phyloP scores from a whole-genome alignment of 2,888 invertebrate genomes.

The Schizotus pectinicornis region DNA sequence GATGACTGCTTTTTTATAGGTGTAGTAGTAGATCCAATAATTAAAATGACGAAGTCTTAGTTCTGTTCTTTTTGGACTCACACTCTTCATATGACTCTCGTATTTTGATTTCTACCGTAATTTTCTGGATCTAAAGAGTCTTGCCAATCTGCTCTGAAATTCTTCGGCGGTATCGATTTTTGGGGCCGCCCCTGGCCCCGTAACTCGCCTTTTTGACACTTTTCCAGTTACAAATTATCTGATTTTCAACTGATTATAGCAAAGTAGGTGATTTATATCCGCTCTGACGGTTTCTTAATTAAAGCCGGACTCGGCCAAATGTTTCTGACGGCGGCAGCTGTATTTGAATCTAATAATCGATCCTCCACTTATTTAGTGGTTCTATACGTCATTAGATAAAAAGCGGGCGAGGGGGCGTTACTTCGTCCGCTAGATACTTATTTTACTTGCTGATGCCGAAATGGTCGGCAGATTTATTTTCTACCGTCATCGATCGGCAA shows the following conservation, averaged over 20 bases:
- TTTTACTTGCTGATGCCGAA: not conserved
- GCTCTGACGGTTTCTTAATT: conserved; percentile 41
- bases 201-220: not conserved
- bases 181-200: not conserved
- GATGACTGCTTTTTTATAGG: too few relatives aligned
- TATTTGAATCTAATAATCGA: conserved; percentile 31
- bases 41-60: too few relatives aligned
- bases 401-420: not conserved
- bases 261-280: conserved; percentile 40
- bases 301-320: conserved; percentile 31
- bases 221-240: conserved; percentile 4
- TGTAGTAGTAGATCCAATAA: too few relatives aligned
- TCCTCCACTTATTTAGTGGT: conserved; percentile 11
- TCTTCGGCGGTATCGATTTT: not conserved
- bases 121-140: not conserved
- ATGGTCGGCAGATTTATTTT: not conserved
- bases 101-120: too few relatives aligned
- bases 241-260: conserved; percentile 28
- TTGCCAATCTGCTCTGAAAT: not conserved
- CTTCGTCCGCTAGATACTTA: not conserved
- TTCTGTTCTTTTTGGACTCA: too few relatives aligned
- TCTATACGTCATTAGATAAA: conserved; percentile 14
- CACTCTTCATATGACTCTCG: not conserved
- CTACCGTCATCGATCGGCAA: too few relatives aligned
- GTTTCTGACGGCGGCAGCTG: conserved; percentile 29